Evolutionary conservation across 2,113 vertebrate species (phyloP).

Genomic region (Saguinus midas): DNA sequence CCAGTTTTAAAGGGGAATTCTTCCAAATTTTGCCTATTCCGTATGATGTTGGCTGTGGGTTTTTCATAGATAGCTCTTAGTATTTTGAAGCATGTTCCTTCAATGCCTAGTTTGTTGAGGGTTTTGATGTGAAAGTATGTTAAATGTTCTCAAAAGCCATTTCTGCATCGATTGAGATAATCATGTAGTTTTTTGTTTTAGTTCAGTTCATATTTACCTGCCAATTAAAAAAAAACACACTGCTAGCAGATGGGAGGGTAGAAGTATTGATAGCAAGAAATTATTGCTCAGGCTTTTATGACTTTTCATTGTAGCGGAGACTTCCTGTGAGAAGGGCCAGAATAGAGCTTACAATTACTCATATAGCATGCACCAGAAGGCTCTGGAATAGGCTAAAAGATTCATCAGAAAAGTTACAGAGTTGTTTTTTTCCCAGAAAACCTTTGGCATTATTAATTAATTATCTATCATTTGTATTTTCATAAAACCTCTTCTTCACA

Average conservation of each 20-base stretch:
- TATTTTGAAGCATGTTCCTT: too few relatives aligned
- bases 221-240: not conserved
- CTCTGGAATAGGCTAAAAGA: not conserved
- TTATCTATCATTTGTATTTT: not conserved
- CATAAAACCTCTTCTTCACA: slow-evolving; percentile 1
- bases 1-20: too few relatives aligned
- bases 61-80: too few relatives aligned
- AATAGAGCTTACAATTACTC: not conserved
- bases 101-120: too few relatives aligned
- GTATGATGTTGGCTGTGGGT: too few relatives aligned
- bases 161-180: too few relatives aligned
- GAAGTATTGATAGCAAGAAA: not conserved
- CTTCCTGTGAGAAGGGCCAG: not conserved
- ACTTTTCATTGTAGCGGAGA: not conserved
- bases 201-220: not conserved
- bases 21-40: too few relatives aligned
- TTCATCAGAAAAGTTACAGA: not conserved
- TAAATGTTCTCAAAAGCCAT: too few relatives aligned
- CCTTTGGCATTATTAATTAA: not conserved
- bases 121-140: too few relatives aligned
- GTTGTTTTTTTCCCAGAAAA: not conserved
- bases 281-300: not conserved
- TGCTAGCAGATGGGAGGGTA: not conserved
- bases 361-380: not conserved
- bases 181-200: too few relatives aligned